phyloP scores from a whole-genome alignment of 37 sponge, comb jelly and placozoan species.

The Haliclona indistincta region DNA sequence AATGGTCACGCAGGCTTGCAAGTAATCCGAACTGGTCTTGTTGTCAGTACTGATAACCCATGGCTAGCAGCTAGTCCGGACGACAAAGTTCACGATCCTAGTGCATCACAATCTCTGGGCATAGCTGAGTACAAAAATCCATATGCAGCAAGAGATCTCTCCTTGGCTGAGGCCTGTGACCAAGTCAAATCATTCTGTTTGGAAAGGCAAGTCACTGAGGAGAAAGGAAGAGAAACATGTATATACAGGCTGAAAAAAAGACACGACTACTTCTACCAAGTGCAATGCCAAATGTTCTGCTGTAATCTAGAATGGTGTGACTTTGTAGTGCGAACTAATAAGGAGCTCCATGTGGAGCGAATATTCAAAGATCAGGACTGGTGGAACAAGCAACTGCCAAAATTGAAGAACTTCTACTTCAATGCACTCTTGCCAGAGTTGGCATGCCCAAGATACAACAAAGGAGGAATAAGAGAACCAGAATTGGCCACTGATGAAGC shows the following conservation, averaged over 20 bases:
- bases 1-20: too few relatives aligned
- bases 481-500: too few relatives aligned
- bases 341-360: background rate
- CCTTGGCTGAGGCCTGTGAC: too few relatives aligned
- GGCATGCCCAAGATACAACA: too few relatives aligned
- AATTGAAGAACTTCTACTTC: conserved; percentile 3
- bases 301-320: background rate
- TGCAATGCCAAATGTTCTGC: conserved; percentile 2
- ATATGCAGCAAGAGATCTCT: too few relatives aligned
- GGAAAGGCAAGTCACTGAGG: background rate
- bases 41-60: background rate
- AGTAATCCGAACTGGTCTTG: background rate
- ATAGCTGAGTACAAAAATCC: conserved; percentile 5
- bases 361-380: background rate
- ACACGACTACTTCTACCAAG: conserved; percentile 8
- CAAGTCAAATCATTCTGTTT: too few relatives aligned
- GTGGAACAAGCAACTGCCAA: background rate
- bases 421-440: background rate
- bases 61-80: conserved; percentile 22
- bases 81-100: background rate
- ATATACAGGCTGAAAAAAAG: background rate
- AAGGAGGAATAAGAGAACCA: conserved; percentile 5
- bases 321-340: background rate
- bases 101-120: background rate
- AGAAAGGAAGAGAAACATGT: too few relatives aligned